Percentiles rank a stretch among this genome's conserved stretches.
These are phyloP conservation scores for Bathynomus jamesi DNA, from an alignment of 1,140 invertebrate genomes.

Conservation along the genomic window DNA sequence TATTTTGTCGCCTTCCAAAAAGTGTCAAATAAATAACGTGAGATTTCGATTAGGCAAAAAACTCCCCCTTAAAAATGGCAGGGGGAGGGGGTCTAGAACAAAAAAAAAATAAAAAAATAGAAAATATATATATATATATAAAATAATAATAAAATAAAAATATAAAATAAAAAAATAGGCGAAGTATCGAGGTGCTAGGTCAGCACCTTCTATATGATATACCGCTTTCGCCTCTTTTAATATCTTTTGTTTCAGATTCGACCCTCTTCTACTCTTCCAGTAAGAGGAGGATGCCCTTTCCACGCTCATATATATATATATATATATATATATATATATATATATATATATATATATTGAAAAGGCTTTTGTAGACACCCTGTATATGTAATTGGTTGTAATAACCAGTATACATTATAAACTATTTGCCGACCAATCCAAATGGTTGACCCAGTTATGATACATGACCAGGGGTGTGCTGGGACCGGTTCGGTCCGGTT, in stretches of 20 bases:
- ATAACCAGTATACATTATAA: no score
- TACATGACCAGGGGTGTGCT: no score
- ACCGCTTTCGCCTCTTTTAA: neutral
- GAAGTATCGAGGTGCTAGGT: neutral
- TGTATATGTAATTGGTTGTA: no score
- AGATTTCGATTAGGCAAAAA: neutral
- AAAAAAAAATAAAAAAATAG: neutral
- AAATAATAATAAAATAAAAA: neutral
- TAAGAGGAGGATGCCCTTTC: no score
- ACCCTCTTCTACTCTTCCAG: no score
- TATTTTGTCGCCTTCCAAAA: neutral
- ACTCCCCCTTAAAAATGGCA: no score
- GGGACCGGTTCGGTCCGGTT: no score
- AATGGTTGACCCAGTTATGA: no score
- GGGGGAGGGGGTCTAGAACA: no score
- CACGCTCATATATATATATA: neutral
- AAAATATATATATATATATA: no score
- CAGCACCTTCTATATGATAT: neutral
- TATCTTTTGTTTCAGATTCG: neutral
- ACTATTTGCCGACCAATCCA: no score
- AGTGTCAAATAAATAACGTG: neutral
- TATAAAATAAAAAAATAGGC: neutral
- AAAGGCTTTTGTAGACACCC: no score
- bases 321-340: slow-evolving; percentile 3
- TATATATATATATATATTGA: slow-evolving; percentile 1